These are phyloP conservation scores for Morinoia aosen DNA, from an alignment of 2,888 invertebrate genomes.

Conservation along the genomic window DNA sequence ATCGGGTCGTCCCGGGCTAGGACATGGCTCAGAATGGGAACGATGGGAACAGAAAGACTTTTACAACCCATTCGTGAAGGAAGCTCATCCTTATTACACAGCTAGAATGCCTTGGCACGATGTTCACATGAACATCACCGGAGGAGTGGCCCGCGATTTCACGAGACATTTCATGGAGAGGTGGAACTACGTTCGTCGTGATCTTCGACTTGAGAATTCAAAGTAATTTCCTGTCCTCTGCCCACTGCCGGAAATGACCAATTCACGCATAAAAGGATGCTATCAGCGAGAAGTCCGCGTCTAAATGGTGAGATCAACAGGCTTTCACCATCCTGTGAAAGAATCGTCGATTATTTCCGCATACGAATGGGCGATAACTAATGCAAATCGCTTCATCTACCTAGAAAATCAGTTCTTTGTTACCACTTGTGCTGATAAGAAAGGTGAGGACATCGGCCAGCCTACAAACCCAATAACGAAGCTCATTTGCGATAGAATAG, in stretches of 20 bases:
- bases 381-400: constrained; percentile 52
- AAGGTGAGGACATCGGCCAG: constrained; percentile 7
- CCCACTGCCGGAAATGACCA: constrained; percentile 36
- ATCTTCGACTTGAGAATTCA: constrained; percentile 34
- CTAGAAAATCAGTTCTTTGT: constrained; percentile 57
- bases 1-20: constrained; percentile 54
- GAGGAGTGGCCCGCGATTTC: constrained; percentile 53
- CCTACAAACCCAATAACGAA: constrained; percentile 39
- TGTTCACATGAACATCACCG: constrained; percentile 53
- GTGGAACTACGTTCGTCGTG: constrained; percentile 55
- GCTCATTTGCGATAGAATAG: constrained; percentile 48
- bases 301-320: constrained; percentile 57
- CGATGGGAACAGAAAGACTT: constrained; percentile 55
- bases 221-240: constrained; percentile 47
- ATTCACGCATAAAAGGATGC: background rate
- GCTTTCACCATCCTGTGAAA: constrained; percentile 55
- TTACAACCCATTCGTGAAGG: constrained; percentile 53
- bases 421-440: constrained; percentile 25
- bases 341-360: constrained; percentile 54
- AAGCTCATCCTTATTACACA: constrained; percentile 28
- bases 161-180: constrained; percentile 57
- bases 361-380: constrained; percentile 56
- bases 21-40: constrained; percentile 51
- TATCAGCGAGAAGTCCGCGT: constrained; percentile 11
- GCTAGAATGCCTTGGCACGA: constrained; percentile 59